phyloP scores from a whole-genome alignment of 1,140 invertebrate species.

The Drosophila paulistorum region DNA sequence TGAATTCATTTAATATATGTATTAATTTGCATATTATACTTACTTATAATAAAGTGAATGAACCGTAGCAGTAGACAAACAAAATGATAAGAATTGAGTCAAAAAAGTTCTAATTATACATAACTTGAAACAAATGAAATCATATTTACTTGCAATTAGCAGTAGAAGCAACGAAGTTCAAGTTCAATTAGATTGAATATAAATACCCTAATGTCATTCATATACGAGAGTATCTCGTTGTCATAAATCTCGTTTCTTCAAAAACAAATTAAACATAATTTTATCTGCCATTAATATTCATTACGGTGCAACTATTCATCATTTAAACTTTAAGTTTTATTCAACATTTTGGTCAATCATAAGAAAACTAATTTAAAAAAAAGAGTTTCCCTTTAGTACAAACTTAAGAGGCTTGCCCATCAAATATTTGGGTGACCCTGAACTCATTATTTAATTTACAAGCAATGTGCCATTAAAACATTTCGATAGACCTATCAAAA shows the following conservation, averaged over 20 bases:
- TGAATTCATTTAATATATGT: background rate
- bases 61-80: background rate
- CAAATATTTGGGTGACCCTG: constrained; percentile 39
- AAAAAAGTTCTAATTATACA: background rate
- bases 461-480: constrained; percentile 31
- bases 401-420: background rate
- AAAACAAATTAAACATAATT: background rate
- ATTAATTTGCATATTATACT: background rate
- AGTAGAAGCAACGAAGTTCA: background rate
- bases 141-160: constrained; percentile 1
- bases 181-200: background rate
- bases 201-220: background rate
- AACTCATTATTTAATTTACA: constrained; percentile 48
- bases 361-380: background rate
- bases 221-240: too few species aligned
- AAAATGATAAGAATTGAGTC: constrained; percentile 4
- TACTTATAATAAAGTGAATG: background rate
- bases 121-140: background rate
- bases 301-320: too few species aligned
- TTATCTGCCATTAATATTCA: too few species aligned
- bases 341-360: background rate
- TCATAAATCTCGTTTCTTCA: background rate
- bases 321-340: background rate
- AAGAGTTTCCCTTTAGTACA: background rate
- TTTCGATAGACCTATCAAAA: constrained; percentile 51